These are phyloP conservation scores for Panagrolaimus sp. DNA, from an alignment of 1,140 invertebrate genomes.

Conservation along the genomic window DNA sequence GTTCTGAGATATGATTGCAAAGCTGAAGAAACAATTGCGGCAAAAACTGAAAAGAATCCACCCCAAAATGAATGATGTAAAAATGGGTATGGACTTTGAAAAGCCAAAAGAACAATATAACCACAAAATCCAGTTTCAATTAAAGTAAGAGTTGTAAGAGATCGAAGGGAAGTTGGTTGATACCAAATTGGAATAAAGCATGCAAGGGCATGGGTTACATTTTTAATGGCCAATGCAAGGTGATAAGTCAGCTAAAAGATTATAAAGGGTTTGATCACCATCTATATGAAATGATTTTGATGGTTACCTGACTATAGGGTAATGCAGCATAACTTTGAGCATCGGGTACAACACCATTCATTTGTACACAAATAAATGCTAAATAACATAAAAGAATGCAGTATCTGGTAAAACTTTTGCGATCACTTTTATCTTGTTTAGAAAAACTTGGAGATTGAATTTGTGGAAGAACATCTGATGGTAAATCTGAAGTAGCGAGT, in stretches of 20 bases:
- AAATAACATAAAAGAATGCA: conserved; percentile 5
- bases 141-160: background rate
- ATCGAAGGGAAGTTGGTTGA: background rate
- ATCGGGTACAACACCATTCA: conserved; percentile 12
- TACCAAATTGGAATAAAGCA: conserved; percentile 15
- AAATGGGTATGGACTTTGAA: conserved; percentile 1
- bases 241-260: conserved; percentile 12
- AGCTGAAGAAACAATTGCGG: conserved; percentile 3
- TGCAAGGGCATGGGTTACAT: background rate
- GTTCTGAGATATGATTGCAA: conserved; percentile 8
- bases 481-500: background rate
- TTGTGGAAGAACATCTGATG: background rate
- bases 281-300: background rate
- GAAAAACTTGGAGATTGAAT: too few species aligned
- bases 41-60: conserved; percentile 1
- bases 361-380: background rate
- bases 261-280: background rate
- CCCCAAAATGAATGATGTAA: conserved; percentile 3
- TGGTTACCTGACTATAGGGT: conserved; percentile 10
- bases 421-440: background rate
- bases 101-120: conserved; percentile 9
- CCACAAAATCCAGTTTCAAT: background rate
- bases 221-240: conserved; percentile 1
- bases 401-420: background rate
- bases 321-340: conserved; percentile 15